phyloP scores from a whole-genome alignment of 2,113 vertebrate genomes.

The Calyptommatus sinebrachiatus region DNA sequence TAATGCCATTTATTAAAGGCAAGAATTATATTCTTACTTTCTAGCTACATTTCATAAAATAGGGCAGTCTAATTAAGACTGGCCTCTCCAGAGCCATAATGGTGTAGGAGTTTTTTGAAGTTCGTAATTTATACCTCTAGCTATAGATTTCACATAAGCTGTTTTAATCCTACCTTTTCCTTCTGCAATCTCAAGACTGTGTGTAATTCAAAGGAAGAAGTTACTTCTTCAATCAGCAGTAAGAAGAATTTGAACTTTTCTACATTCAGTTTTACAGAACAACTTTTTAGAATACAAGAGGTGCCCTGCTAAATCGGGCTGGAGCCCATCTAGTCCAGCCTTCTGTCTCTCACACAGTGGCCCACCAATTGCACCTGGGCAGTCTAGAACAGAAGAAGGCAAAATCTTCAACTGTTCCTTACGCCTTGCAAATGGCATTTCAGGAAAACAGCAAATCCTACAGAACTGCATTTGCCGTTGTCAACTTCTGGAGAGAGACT shows the following conservation, averaged over 20 bases:
- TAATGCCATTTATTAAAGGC: neutral
- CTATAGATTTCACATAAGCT: neutral
- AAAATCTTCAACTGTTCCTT: too few relatives aligned
- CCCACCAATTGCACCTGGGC: too few relatives aligned
- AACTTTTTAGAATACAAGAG: slow-evolving; percentile 24
- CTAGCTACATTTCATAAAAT: slow-evolving; percentile 2
- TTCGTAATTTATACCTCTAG: neutral
- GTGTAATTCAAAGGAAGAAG: neutral
- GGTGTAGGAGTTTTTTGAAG: neutral
- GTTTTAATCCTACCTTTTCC: neutral
- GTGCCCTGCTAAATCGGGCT: too few relatives aligned
- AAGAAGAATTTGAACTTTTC: neutral
- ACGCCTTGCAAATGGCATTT: too few relatives aligned
- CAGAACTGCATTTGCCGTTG: too few relatives aligned
- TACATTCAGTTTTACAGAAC: neutral
- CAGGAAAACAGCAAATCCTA: too few relatives aligned
- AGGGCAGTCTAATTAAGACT: neutral
- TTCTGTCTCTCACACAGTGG: too few relatives aligned
- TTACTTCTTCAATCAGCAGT: neutral
- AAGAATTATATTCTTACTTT: neutral
- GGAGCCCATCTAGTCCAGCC: too few relatives aligned
- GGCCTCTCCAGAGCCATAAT: neutral
- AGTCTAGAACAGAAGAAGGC: too few relatives aligned
- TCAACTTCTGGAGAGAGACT: too few relatives aligned
- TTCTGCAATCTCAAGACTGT: neutral